These are phyloP conservation scores for Myrmecophaga tridactyla DNA, from an alignment of 2,113 vertebrate genomes.

Conservation along the genomic window DNA sequence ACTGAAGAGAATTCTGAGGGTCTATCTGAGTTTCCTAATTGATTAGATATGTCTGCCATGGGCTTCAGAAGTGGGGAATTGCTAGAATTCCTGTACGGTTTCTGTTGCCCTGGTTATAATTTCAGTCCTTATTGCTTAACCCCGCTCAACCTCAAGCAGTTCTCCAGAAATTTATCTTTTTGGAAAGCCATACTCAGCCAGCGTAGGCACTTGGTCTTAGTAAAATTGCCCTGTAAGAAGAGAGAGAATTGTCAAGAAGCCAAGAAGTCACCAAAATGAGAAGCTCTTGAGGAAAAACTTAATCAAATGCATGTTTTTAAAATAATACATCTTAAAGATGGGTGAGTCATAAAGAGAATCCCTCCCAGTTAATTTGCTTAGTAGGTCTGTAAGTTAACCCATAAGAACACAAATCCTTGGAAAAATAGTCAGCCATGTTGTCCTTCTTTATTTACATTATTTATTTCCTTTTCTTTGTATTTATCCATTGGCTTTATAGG, in stretches of 20 bases:
- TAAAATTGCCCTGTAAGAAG: constrained; percentile 6
- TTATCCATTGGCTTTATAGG: constrained; percentile 39
- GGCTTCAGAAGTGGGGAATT: neutral
- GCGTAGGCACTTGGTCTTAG: neutral
- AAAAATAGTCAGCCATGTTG: neutral
- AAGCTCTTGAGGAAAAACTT: neutral
- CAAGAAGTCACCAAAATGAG: neutral
- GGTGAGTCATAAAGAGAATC: constrained; percentile 9
- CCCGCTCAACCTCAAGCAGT: neutral
- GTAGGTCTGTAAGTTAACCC: neutral
- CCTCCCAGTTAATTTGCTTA: neutral
- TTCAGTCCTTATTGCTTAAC: neutral
- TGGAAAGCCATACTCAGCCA: neutral
- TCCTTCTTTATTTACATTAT: constrained; percentile 19
- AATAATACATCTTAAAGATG: neutral
- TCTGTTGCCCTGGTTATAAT: neutral
- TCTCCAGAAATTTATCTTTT: neutral
- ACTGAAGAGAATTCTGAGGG: neutral
- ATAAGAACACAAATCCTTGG: neutral
- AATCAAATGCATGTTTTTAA: neutral
- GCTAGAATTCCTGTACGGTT: neutral
- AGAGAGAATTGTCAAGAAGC: constrained; percentile 19
- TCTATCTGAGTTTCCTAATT: neutral
- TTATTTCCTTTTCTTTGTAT: neutral
- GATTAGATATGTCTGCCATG: neutral